phyloP scores from a whole-genome alignment of 2,113 vertebrate species.

The Hirundichthys speculiger region DNA sequence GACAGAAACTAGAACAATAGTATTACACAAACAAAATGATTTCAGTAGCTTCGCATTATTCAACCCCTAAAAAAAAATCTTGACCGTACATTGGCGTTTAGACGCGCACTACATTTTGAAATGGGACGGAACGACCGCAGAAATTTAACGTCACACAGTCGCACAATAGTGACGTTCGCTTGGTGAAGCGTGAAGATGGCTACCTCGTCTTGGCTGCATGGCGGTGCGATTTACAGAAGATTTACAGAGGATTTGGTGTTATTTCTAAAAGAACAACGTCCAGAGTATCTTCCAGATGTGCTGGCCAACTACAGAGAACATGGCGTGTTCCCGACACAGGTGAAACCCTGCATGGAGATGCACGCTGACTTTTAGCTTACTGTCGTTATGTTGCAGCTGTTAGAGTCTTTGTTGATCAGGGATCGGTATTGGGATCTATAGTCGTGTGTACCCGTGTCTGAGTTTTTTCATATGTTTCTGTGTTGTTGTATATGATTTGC shows the following conservation, averaged over 20 bases:
- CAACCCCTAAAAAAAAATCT: too few species aligned
- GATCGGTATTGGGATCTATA: neutral
- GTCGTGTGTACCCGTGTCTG: neutral
- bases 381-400: neutral
- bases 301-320: constrained; percentile 80
- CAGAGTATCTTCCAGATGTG: constrained; percentile 74
- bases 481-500: neutral
- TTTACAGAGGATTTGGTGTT: constrained; percentile 80
- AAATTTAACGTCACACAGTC: too few species aligned
- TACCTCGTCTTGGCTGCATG: constrained; percentile 79
- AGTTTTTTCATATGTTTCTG: too few species aligned
- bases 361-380: constrained; percentile 2
- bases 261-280: constrained; percentile 77
- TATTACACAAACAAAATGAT: too few species aligned
- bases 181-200: too few species aligned
- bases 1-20: too few species aligned
- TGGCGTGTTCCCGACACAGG: constrained; percentile 77
- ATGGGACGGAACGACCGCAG: too few species aligned
- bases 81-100: too few species aligned
- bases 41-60: too few species aligned
- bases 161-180: too few species aligned
- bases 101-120: too few species aligned
- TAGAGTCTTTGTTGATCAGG: constrained; percentile 19
- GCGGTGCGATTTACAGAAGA: too few species aligned
- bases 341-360: constrained; percentile 11